A percentile compares a stretch with the other conserved stretches of the same genome.
Evolutionary conservation across 1,140 invertebrate genomes (phyloP).

Genomic region (Drosophila ercepeae): DNA sequence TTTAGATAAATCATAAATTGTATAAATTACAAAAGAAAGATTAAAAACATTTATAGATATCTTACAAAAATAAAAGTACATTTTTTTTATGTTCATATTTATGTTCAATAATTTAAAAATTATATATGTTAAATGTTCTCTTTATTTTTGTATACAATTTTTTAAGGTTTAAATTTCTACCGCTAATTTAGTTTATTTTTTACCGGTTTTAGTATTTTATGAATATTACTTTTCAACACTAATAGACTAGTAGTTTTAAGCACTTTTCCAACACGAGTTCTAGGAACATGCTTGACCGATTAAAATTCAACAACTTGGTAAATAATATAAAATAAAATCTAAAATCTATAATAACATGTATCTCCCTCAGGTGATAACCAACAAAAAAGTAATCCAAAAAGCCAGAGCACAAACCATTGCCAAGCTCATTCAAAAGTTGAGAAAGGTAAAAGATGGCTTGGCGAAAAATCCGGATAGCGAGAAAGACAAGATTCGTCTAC

Average conservation of each 20-base stretch:
- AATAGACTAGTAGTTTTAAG: neutral
- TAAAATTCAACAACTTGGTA: conserved; percentile 81
- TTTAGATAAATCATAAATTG: too few species aligned
- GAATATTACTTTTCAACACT: neutral
- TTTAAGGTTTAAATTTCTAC: too few species aligned
- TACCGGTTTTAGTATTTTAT: neutral
- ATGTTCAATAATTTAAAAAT: too few species aligned
- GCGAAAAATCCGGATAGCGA: conserved; percentile 52
- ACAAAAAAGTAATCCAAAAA: conserved; percentile 71
- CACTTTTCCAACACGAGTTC: neutral
- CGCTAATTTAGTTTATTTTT: too few species aligned
- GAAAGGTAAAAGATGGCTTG: conserved; percentile 60
- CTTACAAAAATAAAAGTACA: too few species aligned
- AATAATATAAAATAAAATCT: conserved; percentile 15
- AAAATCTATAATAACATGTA: neutral
- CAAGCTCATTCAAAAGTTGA: conserved; percentile 75
- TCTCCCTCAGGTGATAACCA: conserved; percentile 59
- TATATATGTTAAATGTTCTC: too few species aligned
- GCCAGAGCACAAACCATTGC: conserved; percentile 68
- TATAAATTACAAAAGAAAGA: too few species aligned
- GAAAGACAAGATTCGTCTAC: conserved; percentile 51
- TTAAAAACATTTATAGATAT: too few species aligned
- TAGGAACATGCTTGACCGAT: conserved; percentile 64
- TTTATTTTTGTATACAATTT: too few species aligned
- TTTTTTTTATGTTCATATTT: too few species aligned